These are phyloP conservation scores for Zeus faber DNA, from an alignment of 2,113 vertebrate species.

Conservation along the genomic window DNA sequence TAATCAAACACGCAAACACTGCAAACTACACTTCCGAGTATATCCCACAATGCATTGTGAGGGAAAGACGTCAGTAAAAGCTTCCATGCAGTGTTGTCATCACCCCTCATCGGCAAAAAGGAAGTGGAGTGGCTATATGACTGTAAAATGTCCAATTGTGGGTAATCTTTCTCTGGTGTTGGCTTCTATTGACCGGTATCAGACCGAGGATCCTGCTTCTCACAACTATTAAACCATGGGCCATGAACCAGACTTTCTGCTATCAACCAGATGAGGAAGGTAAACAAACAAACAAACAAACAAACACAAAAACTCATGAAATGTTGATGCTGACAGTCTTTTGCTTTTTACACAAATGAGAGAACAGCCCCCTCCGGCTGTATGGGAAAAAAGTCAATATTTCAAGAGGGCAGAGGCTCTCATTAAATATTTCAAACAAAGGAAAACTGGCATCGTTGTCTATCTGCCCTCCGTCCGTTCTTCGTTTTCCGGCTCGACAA, in stretches of 20 bases:
- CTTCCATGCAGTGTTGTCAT: too few species aligned
- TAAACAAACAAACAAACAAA: conserved; percentile 45
- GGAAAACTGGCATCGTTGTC: conserved; percentile 44
- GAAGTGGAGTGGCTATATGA: too few species aligned
- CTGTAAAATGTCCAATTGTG: too few species aligned
- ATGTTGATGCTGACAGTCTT: conserved; percentile 70
- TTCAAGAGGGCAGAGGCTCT: conserved; percentile 54
- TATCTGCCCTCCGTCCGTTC: not conserved
- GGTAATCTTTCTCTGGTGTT: too few species aligned
- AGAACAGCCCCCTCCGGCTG: conserved; percentile 55
- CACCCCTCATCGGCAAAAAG: too few species aligned
- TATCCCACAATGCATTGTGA: too few species aligned
- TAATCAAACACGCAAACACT: too few species aligned
- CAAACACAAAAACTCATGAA: conserved; percentile 54
- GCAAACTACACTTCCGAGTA: too few species aligned
- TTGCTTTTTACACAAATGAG: conserved; percentile 62
- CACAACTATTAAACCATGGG: not conserved
- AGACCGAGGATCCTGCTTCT: too few species aligned
- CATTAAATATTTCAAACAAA: conserved; percentile 77
- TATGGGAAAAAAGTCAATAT: conserved; percentile 66
- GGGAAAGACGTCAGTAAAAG: too few species aligned
- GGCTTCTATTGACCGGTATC: too few species aligned
- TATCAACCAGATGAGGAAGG: conserved; percentile 31
- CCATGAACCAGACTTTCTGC: not conserved
- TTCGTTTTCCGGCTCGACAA: not conserved